Percentiles rank a stretch among this genome's conserved stretches.
These are phyloP conservation scores for Tragelaphus eurycerus DNA, from an alignment of 2,797 vertebrate genomes.

Conservation along the genomic window DNA sequence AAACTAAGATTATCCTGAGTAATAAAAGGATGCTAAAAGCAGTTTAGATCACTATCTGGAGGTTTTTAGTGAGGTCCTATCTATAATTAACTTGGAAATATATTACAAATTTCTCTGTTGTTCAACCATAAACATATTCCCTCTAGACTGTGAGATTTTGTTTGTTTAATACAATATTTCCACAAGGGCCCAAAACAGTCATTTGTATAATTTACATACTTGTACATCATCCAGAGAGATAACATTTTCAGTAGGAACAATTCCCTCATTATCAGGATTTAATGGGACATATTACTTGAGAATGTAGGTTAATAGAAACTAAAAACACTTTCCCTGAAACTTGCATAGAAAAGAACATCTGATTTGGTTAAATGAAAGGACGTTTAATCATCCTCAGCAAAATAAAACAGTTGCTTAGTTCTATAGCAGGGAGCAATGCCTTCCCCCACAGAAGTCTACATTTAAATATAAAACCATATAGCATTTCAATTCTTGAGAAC, in stretches of 20 bases:
- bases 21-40: not conserved
- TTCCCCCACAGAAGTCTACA: conserved; percentile 25
- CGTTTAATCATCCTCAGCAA: conserved; percentile 45
- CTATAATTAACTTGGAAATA: not conserved
- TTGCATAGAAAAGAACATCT: conserved; percentile 49
- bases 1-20: not conserved
- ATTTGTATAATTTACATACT: conserved; percentile 30
- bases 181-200: not conserved
- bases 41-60: not conserved
- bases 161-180: conserved; percentile 30
- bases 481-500: conserved; percentile 33
- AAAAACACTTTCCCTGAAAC: conserved; percentile 33
- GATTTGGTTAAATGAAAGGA: conserved; percentile 51
- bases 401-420: conserved; percentile 34
- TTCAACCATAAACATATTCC: not conserved
- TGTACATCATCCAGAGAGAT: not conserved
- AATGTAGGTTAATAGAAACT: not conserved
- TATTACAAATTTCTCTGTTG: not conserved
- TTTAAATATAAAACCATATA: conserved; percentile 47
- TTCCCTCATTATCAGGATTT: conserved; percentile 13
- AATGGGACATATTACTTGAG: not conserved
- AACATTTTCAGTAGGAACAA: conserved; percentile 1
- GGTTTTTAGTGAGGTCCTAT: not conserved
- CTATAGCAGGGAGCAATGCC: not conserved
- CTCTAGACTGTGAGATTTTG: not conserved